phyloP scores from a whole-genome alignment of 2,113 vertebrate species.

The Tinamus guttatus region DNA sequence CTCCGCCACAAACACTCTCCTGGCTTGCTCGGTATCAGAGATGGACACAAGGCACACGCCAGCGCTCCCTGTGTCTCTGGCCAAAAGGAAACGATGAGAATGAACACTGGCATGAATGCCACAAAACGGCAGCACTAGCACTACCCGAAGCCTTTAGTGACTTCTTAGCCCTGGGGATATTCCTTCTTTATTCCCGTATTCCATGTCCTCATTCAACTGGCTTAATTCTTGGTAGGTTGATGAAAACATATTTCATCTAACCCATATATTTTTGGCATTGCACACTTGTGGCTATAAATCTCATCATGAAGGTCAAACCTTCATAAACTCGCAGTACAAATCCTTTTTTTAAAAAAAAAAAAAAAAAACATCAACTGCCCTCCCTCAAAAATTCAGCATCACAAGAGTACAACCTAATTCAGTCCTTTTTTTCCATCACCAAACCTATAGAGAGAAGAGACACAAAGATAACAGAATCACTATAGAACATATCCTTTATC shows the following conservation, averaged over 20 bases:
- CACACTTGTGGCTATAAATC: background rate
- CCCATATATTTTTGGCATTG: background rate
- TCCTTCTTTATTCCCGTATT: background rate
- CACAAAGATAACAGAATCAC: conserved; percentile 33
- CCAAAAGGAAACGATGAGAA: accelerated
- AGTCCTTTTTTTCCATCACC: conserved; percentile 9
- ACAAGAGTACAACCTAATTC: conserved; percentile 1
- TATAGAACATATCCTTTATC: conserved; percentile 34
- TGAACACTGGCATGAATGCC: background rate
- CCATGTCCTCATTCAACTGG: too few relatives aligned
- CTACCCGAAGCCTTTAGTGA: accelerated
- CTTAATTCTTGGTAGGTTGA: background rate
- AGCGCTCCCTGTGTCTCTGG: background rate
- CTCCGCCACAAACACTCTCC: background rate
- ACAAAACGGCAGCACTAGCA: accelerated
- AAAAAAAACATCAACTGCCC: background rate
- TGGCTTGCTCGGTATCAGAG: background rate
- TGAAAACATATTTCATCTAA: background rate
- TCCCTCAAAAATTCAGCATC: conserved; percentile 2
- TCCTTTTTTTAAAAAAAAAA: background rate
- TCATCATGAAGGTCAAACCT: background rate
- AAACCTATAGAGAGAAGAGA: conserved; percentile 34
- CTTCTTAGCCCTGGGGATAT: background rate
- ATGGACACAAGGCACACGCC: background rate
- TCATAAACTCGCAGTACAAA: background rate